Percentiles rank a stretch among this genome's conserved stretches.
These are phyloP conservation scores for Disparrhopalites patrizii DNA, from an alignment of 2,888 invertebrate genomes.

Conservation along the genomic window DNA sequence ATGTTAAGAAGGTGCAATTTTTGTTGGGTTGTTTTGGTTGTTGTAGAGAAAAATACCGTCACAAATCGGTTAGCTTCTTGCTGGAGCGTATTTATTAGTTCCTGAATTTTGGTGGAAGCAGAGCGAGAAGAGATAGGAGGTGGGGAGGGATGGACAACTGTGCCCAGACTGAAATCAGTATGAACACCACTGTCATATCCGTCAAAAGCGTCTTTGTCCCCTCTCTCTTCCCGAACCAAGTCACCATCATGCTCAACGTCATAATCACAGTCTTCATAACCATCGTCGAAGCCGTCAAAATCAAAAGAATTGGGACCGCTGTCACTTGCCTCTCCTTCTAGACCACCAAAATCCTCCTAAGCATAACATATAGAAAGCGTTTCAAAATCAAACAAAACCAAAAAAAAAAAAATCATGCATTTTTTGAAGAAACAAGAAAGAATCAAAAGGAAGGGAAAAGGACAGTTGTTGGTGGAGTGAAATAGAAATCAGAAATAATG, in stretches of 20 bases:
- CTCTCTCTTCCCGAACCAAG: slow-evolving; percentile 13
- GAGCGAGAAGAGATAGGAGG: slow-evolving; percentile 40
- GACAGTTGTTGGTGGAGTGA: too few species aligned
- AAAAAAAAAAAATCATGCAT: slow-evolving; percentile 14
- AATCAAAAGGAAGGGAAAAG: too few species aligned
- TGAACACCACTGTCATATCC: slow-evolving; percentile 45
- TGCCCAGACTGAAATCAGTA: slow-evolving; percentile 45
- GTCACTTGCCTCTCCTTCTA: slow-evolving; percentile 29
- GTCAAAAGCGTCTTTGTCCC: slow-evolving; percentile 34
- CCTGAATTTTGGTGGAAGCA: slow-evolving; percentile 46
- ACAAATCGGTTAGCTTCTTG: slow-evolving; percentile 47
- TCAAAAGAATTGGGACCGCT: slow-evolving; percentile 30
- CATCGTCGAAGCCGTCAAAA: slow-evolving; percentile 28
- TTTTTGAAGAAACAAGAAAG: too few species aligned
- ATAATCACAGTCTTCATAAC: slow-evolving; percentile 35
- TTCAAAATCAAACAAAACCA: too few species aligned
- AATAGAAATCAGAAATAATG: too few species aligned
- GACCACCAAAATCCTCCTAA: slow-evolving; percentile 28
- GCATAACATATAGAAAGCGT: slow-evolving; percentile 18
- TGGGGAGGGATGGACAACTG: slow-evolving; percentile 41
- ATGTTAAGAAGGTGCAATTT: too few species aligned
- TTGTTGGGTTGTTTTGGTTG: too few species aligned
- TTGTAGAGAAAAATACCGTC: slow-evolving; percentile 34
- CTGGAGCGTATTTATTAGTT: slow-evolving; percentile 45
- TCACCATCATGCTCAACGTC: slow-evolving; percentile 34